These are phyloP conservation scores for Phortica magna DNA, from an alignment of 2,888 invertebrate species.

Conservation along the genomic window DNA sequence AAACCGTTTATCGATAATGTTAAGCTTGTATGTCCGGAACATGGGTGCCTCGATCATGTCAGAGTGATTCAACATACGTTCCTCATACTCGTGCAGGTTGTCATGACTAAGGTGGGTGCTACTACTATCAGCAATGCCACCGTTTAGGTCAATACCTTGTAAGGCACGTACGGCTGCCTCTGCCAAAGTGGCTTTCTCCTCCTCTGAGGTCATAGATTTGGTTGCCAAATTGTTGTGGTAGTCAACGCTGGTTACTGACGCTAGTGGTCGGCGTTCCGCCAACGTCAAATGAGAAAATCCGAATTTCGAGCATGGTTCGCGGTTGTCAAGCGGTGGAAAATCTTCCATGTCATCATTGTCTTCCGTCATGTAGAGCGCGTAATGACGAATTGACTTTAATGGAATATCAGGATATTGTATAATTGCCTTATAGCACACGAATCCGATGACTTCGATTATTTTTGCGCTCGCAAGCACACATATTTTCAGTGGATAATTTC, in stretches of 20 bases:
- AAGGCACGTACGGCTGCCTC: conserved; percentile 69
- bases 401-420: conserved; percentile 82
- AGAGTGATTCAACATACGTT: conserved; percentile 85
- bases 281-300: conserved; percentile 93
- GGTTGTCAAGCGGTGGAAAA: conserved; percentile 92
- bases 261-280: conserved; percentile 82
- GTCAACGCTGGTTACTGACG: conserved; percentile 72
- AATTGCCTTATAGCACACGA: conserved; percentile 91
- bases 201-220: conserved; percentile 78
- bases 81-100: conserved; percentile 79
- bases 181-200: conserved; percentile 74
- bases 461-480: conserved; percentile 90
- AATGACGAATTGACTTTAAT: conserved; percentile 84
- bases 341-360: conserved; percentile 93
- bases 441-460: conserved; percentile 93
- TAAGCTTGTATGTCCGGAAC: conserved; percentile 89
- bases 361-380: conserved; percentile 95
- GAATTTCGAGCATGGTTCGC: conserved; percentile 94
- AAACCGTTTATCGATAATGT: conserved; percentile 88
- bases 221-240: conserved; percentile 66
- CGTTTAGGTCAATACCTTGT: conserved; percentile 59
- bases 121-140: conserved; percentile 54
- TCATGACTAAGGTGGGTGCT: conserved; percentile 38
- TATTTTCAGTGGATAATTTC: conserved; percentile 90
- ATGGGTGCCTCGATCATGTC: conserved; percentile 91